Conservation (phyloP, 2,888 invertebrate species). For the Podotricha telesiphe region DNA sequence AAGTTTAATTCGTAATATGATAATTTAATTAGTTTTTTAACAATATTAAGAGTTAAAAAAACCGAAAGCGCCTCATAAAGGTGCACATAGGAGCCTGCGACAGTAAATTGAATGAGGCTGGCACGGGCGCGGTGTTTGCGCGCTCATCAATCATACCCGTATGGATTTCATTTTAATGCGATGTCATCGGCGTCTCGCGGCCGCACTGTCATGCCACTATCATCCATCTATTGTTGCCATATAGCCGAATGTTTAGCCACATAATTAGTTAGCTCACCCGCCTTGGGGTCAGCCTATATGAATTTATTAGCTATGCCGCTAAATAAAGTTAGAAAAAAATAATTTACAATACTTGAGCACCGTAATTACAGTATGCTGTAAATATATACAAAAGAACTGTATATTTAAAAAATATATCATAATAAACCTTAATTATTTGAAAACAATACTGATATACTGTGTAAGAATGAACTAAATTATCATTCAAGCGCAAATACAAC, state of each 20-base stretch:
- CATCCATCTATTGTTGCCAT: constrained; percentile 52
- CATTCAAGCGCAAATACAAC: constrained; percentile 2
- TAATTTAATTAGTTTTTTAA: not conserved
- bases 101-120: constrained; percentile 79
- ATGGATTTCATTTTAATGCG: constrained; percentile 82
- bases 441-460: not conserved
- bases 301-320: constrained; percentile 13
- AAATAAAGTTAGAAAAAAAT: not conserved
- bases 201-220: constrained; percentile 53
- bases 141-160: constrained; percentile 79
- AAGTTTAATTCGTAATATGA: not conserved
- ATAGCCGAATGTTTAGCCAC: constrained; percentile 44
- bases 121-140: constrained; percentile 68
- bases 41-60: constrained; percentile 11
- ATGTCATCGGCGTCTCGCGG: constrained; percentile 78
- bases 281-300: constrained; percentile 10
- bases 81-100: constrained; percentile 54
- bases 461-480: not conserved
- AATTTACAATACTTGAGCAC: not conserved
- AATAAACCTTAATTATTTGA: not conserved
- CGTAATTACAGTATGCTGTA: not conserved
- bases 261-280: constrained; percentile 41
- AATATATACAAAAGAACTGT: too few species aligned
- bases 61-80: constrained; percentile 45
- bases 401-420: too few species aligned